phyloP scores from a whole-genome alignment of 1,140 invertebrate genomes.

The Diprion similis region DNA sequence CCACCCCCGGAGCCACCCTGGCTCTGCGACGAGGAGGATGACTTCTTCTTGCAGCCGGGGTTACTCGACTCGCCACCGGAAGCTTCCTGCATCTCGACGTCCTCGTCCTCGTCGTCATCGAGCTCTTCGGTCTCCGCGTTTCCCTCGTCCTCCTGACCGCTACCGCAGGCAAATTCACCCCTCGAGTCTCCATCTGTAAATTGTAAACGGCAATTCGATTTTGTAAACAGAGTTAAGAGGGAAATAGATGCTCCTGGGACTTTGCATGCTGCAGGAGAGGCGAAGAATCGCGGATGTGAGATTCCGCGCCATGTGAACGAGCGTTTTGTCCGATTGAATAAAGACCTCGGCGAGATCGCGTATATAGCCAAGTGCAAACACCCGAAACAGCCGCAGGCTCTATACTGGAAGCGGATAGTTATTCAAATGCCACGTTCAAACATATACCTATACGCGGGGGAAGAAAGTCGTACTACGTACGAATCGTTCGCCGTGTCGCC shows the following conservation, averaged over 20 bases:
- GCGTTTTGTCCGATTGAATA: no score
- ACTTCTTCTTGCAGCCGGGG: conserved; percentile 64
- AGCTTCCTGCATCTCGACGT: conserved; percentile 44
- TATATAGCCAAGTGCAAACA: not conserved
- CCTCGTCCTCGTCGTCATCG: conserved; percentile 57
- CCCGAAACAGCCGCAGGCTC: not conserved
- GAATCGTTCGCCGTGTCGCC: conserved; percentile 47
- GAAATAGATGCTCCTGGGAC: no score
- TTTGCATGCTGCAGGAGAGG: no score
- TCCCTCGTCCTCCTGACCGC: conserved; percentile 56
- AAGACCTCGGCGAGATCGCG: not conserved
- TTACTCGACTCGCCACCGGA: conserved; percentile 34
- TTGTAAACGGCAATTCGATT: conserved; percentile 12
- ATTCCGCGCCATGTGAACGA: no score
- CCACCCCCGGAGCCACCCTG: conserved; percentile 63
- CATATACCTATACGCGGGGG: not conserved
- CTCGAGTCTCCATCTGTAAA: conserved; percentile 56
- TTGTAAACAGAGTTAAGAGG: no score
- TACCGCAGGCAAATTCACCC: conserved; percentile 56
- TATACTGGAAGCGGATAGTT: not conserved
- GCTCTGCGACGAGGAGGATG: conserved; percentile 49
- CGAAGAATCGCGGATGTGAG: no score
- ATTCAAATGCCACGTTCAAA: not conserved
- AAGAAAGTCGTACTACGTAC: conserved; percentile 41
- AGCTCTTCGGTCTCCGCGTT: conserved; percentile 42